Conservation (phyloP, 2,888 invertebrate genomes). For the Phrixothrix hirtus region DNA sequence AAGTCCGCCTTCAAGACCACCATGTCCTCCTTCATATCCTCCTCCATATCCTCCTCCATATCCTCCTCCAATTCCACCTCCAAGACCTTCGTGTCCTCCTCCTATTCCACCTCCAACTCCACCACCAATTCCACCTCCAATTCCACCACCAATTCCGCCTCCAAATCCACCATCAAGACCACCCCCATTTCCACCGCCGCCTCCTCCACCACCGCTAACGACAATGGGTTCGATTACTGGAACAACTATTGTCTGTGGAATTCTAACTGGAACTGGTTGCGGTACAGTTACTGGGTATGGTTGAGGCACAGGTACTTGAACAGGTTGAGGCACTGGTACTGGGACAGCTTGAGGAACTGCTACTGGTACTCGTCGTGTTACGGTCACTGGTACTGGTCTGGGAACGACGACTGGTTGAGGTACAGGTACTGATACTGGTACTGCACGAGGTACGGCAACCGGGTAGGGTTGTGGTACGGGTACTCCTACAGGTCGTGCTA, state of each 20-base stretch:
- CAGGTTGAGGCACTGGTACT: slow-evolving; percentile 54
- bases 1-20: slow-evolving; percentile 21
- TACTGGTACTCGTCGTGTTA: slow-evolving; percentile 51
- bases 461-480: slow-evolving; percentile 61
- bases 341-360: slow-evolving; percentile 60
- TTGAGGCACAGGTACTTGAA: slow-evolving; percentile 58
- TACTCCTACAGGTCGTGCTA: slow-evolving; percentile 57
- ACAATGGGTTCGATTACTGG: slow-evolving; percentile 61
- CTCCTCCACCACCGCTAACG: slow-evolving; percentile 36
- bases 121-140: slow-evolving; percentile 29
- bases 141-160: slow-evolving; percentile 27
- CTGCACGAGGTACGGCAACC: slow-evolving; percentile 58
- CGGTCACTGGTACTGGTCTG: slow-evolving; percentile 50
- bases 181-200: slow-evolving; percentile 21
- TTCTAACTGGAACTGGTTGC: slow-evolving; percentile 56
- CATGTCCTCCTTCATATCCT: slow-evolving; percentile 16
- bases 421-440: slow-evolving; percentile 55
- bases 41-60: too few species aligned
- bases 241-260: slow-evolving; percentile 59
- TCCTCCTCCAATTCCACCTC: slow-evolving; percentile 4
- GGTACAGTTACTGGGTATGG: slow-evolving; percentile 62
- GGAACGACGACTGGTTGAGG: slow-evolving; percentile 52
- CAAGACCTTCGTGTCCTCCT: slow-evolving; percentile 11
- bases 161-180: slow-evolving; percentile 20
- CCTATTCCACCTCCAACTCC: slow-evolving; percentile 33